phyloP scores from a whole-genome alignment of 1,140 invertebrate genomes.

The Ostrea denselamellosa region DNA sequence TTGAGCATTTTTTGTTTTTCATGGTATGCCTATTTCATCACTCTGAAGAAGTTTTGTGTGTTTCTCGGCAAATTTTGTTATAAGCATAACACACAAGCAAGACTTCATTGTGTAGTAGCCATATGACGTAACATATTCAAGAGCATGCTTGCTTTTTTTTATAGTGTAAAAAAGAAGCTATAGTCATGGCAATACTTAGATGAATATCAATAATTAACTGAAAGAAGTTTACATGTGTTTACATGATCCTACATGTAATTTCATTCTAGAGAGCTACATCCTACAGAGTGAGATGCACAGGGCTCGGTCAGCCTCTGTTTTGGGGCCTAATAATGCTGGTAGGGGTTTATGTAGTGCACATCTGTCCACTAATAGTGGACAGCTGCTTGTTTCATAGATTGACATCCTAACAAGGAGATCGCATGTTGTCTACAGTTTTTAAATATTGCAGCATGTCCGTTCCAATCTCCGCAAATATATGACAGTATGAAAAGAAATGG shows the following conservation, averaged over 20 bases:
- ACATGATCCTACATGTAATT: neutral
- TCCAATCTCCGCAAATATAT: neutral
- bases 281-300: slow-evolving; percentile 25
- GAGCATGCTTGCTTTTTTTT: no score
- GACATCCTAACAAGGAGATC: neutral
- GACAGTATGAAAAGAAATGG: neutral
- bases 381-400: neutral
- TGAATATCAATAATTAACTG: no score
- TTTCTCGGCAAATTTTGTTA: neutral
- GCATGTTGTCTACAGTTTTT: neutral
- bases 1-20: neutral
- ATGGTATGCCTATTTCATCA: neutral
- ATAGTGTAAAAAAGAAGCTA: no score
- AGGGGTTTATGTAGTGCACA: slow-evolving; percentile 14
- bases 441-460: neutral
- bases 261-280: slow-evolving; percentile 23
- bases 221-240: no score
- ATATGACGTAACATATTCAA: no score
- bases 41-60: neutral
- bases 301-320: neutral
- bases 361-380: neutral
- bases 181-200: no score
- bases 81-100: neutral
- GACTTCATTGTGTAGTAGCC: no score
- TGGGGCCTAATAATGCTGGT: slow-evolving; percentile 2